A percentile compares a stretch with the other conserved stretches of the same genome.
Conservation (phyloP, 2,113 vertebrate genomes). For the Corythoichthys intestinalis region DNA sequence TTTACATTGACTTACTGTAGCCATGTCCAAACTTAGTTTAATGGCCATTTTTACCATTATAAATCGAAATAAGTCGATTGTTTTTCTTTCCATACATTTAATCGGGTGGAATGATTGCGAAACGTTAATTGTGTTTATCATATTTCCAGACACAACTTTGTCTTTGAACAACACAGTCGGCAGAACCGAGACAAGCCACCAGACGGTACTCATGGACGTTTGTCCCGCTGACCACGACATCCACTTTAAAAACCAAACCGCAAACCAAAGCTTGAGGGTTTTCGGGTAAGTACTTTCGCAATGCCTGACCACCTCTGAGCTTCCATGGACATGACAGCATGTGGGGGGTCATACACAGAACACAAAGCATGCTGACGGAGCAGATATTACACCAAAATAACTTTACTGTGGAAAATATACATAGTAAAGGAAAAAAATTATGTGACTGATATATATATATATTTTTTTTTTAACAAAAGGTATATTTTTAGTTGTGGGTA, state of each 20-base stretch:
- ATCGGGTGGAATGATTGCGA: too few species aligned
- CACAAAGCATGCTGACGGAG: background rate
- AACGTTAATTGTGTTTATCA: too few species aligned
- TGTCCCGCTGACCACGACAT: constrained; percentile 46
- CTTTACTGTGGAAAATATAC: background rate
- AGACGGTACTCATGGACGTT: constrained; percentile 29
- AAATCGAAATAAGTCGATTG: too few species aligned
- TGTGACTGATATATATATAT: too few species aligned
- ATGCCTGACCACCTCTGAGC: background rate
- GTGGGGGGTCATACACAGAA: too few species aligned
- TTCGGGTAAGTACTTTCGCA: constrained; percentile 25
- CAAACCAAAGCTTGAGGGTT: constrained; percentile 41
- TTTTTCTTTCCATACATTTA: too few species aligned
- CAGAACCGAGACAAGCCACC: constrained; percentile 13
- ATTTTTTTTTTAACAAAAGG: too few species aligned
- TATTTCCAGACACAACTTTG: background rate
- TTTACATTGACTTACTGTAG: background rate
- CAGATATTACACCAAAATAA: constrained; percentile 5
- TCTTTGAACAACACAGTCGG: constrained; percentile 19
- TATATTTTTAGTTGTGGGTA: too few species aligned
- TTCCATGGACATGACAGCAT: background rate
- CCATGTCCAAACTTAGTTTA: background rate
- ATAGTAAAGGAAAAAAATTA: too few species aligned
- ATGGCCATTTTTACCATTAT: too few species aligned
- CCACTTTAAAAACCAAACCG: constrained; percentile 57